Evolutionary conservation across 2,113 vertebrate species (phyloP), one percentile per base, ranked within the genome.

Genomic region (Emydura subglobosa): DNA sequence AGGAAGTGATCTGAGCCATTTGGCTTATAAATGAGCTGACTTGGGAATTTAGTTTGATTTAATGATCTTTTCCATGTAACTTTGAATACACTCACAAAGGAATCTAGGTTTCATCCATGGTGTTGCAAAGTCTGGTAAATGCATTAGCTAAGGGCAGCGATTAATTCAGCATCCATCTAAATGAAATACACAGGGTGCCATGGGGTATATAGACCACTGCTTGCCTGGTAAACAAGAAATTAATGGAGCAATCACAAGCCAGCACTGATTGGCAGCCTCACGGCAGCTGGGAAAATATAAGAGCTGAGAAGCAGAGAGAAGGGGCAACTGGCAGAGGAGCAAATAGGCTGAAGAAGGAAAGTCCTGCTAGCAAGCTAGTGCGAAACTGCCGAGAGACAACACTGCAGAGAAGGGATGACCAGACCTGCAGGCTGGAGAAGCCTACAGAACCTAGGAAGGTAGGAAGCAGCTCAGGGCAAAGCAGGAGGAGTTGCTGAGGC

Each of bases 1-100:
- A 54, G 85, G 85, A 92, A 92, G 61, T 27, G 25, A 90, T 53
- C 19, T 1, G 55, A 96, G 79, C 19, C 61, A 25, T 95, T 91
- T 93, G 91, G 89, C 91, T 44, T 4, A 0, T 74, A 89, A 29
- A n/a, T 21, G 82, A 47, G 83, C n/a, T 61, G 65, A 95, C 81
- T 42, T 95, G 86, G 49, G 89, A 85, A 59, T 94, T 96, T 91
- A 79, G 57, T 50, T 83, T 97, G 96, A 94, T 82, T 94, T 97
- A 96, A 95, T 92, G 84, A 93, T 89, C 89, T 84, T 96, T 97
- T 97, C 96, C 93, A 88, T 86, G 89, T 94, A 95, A 95, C 89
- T 82, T 76, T 87, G 91, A 91, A 85, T 79, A 96, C 89, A 87
- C 74, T 47, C 61, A 93, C 83, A 84, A 92, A 91, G 22, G 88